Conservation (phyloP, 1,140 invertebrate species). For the Macrocentrus cingulum region DNA sequence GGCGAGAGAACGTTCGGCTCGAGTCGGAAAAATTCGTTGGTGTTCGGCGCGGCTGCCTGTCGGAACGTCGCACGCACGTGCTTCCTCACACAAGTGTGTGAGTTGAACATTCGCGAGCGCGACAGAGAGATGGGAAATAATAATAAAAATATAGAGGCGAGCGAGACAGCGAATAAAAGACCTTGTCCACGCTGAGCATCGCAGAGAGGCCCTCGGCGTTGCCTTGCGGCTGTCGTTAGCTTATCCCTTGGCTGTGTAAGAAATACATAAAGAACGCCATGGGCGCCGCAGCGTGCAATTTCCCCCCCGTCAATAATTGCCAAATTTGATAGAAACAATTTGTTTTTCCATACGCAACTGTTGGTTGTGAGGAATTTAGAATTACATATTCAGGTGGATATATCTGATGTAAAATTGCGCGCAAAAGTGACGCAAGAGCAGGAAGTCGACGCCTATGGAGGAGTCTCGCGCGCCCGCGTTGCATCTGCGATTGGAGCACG, state of each 20-base stretch:
- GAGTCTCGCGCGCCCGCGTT: not conserved
- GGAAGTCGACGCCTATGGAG: conserved; percentile 9
- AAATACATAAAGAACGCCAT: conserved; percentile 16
- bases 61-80: conserved; percentile 17
- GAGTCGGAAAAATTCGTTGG: conserved; percentile 35
- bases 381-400: no score
- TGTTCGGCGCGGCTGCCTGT: conserved; percentile 23
- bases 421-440: not conserved
- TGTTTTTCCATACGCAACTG: no score
- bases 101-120: conserved; percentile 2
- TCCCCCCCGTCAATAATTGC: not conserved
- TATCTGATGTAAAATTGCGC: not conserved
- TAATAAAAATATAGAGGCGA: conserved; percentile 11
- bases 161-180: conserved; percentile 6
- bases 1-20: conserved; percentile 13
- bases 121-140: conserved; percentile 18
- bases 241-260: not conserved
- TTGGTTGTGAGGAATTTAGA: no score
- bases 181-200: conserved; percentile 5
- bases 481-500: conserved; percentile 15
- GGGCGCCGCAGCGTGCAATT: conserved; percentile 3
- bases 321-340: not conserved
- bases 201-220: not conserved
- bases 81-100: conserved; percentile 1
- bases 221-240: not conserved